phyloP scores from a whole-genome alignment of 2,113 vertebrate genomes.

The Peucedramus taeniatus region DNA sequence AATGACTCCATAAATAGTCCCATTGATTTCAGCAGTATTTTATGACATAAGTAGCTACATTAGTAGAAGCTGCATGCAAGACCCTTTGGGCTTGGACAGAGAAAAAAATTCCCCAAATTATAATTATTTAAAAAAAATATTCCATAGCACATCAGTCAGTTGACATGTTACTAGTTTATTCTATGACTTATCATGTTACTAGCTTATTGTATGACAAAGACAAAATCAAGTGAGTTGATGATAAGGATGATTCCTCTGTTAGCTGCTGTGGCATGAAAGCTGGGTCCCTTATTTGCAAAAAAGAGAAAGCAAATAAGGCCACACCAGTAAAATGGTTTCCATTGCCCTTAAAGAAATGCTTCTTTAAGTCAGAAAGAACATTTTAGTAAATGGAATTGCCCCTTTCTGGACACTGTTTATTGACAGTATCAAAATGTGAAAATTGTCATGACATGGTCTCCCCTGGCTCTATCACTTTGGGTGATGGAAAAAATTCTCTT shows the following conservation, averaged over 20 bases:
- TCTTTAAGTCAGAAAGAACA: background rate
- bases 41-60: slow-evolving; percentile 28
- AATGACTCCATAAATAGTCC: slow-evolving; percentile 62
- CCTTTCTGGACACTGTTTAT: background rate
- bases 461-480: background rate
- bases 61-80: slow-evolving; percentile 3
- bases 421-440: background rate
- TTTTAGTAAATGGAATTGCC: background rate
- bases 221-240: background rate
- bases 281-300: background rate
- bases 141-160: background rate
- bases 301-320: background rate
- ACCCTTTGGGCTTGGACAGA: background rate
- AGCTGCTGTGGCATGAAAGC: background rate
- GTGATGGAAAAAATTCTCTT: background rate
- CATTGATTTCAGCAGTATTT: slow-evolving; percentile 54
- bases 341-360: background rate
- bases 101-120: background rate
- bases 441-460: background rate
- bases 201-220: background rate
- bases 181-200: background rate
- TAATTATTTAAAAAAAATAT: background rate
- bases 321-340: background rate
- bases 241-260: background rate
- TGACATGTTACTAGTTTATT: background rate